phyloP scores from a whole-genome alignment of 2,888 invertebrate genomes.

The Melinaea menophilus region DNA sequence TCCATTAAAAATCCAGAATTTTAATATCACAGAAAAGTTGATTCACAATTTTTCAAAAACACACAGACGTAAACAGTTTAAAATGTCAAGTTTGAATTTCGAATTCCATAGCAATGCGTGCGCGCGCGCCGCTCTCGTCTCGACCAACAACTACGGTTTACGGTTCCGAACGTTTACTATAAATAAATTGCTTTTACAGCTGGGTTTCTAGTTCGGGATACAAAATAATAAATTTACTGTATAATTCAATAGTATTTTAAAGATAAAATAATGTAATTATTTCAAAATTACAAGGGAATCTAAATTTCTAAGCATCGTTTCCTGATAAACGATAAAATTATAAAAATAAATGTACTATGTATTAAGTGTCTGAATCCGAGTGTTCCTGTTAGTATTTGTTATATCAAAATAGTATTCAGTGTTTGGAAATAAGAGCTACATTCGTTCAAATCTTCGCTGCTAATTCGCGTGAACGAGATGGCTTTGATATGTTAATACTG shows the following conservation, averaged over 20 bases:
- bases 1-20: background rate
- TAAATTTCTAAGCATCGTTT: too few relatives aligned
- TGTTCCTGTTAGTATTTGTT: background rate
- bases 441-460: slow-evolving; percentile 2
- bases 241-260: background rate
- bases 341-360: background rate
- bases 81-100: slow-evolving; percentile 37
- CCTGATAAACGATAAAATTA: too few relatives aligned
- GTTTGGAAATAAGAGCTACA: slow-evolving; percentile 2
- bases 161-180: slow-evolving; percentile 55
- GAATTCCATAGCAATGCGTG: slow-evolving; percentile 39
- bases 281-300: too few relatives aligned
- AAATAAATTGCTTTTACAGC: slow-evolving; percentile 51
- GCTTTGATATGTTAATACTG: slow-evolving; percentile 41
- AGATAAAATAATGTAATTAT: background rate
- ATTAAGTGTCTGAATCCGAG: background rate
- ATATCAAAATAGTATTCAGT: background rate
- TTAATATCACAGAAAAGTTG: slow-evolving; percentile 7
- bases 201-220: slow-evolving; percentile 29
- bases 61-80: slow-evolving; percentile 27
- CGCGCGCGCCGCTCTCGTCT: slow-evolving; percentile 57
- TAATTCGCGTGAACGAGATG: slow-evolving; percentile 23
- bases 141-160: slow-evolving; percentile 44
- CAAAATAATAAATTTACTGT: background rate
- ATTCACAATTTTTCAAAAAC: slow-evolving; percentile 9